Evolutionary conservation across 1,140 invertebrate genomes (phyloP).

Genomic region (Phymorhynchus buccinoides): DNA sequence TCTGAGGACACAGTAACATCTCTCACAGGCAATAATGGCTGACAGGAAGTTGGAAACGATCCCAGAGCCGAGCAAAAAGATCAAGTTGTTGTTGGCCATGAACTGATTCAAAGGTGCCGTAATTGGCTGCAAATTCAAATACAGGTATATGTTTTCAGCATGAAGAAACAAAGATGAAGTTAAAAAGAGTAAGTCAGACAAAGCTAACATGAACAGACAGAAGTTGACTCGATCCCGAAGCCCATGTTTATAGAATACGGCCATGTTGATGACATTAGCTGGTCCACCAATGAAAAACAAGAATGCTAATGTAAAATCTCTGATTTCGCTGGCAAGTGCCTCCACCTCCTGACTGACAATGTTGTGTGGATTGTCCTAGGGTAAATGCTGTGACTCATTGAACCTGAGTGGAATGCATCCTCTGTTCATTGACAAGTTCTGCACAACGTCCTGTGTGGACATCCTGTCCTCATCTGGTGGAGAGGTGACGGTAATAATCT

Average conservation of each 20-base stretch:
- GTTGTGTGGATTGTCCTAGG: too few relatives aligned
- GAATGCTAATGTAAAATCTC: background rate
- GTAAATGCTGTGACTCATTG: too few relatives aligned
- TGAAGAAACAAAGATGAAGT: background rate
- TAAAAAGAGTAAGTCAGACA: background rate
- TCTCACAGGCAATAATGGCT: slow-evolving; percentile 19
- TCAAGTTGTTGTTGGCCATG: slow-evolving; percentile 11
- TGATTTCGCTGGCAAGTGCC: background rate
- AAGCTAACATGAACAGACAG: slow-evolving; percentile 4
- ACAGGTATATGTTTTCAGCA: too few relatives aligned
- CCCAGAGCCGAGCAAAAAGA: too few relatives aligned
- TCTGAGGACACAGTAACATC: slow-evolving; percentile 20
- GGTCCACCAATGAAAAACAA: background rate
- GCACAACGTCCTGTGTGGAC: too few relatives aligned
- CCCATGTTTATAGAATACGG: slow-evolving; percentile 20
- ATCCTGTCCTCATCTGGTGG: too few relatives aligned
- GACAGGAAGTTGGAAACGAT: background rate
- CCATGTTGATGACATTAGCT: slow-evolving; percentile 23
- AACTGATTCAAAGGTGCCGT: background rate
- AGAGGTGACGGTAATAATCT: too few relatives aligned
- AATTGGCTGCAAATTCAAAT: background rate
- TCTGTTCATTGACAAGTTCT: too few relatives aligned
- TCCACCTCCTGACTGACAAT: too few relatives aligned
- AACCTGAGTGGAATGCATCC: too few relatives aligned
- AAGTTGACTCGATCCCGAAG: slow-evolving; percentile 17